phyloP scores from a whole-genome alignment of 1,140 invertebrate genomes.

The Drosophila subobscura region DNA sequence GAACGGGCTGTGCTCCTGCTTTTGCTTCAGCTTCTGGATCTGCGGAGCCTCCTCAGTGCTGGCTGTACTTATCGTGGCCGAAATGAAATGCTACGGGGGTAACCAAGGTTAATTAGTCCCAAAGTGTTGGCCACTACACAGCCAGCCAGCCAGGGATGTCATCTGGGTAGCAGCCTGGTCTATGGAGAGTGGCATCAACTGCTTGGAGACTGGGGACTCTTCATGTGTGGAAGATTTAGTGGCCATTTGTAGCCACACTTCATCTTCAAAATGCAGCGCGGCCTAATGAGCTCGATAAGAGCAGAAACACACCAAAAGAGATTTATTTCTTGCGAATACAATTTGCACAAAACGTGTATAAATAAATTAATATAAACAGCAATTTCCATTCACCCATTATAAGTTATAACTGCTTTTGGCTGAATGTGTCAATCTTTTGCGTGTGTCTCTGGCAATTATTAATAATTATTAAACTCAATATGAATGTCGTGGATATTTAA shows the following conservation, averaged over 20 bases:
- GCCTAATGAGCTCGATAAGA: conserved; percentile 21
- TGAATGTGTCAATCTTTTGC: conserved; percentile 5
- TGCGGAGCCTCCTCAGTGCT: background rate
- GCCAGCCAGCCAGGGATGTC: conserved; percentile 22
- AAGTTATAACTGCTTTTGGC: background rate
- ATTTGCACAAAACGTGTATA: too few species aligned
- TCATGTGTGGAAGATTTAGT: too few species aligned
- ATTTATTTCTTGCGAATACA: background rate
- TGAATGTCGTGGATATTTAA: background rate
- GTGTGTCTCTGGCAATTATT: background rate
- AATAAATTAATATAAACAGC: background rate
- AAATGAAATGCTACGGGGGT: conserved; percentile 32
- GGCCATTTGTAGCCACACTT: too few species aligned
- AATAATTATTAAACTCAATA: conserved; percentile 3
- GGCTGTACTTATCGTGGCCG: conserved; percentile 33
- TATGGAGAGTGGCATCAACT: background rate
- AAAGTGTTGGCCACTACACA: conserved; percentile 59
- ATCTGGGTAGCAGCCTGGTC: conserved; percentile 3
- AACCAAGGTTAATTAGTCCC: conserved; percentile 71
- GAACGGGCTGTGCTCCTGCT: conserved; percentile 23
- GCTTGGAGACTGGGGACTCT: too few species aligned
- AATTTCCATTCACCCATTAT: too few species aligned
- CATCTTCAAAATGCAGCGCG: background rate
- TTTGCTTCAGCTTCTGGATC: background rate
- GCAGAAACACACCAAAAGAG: background rate